Evolutionary conservation across 2,888 invertebrate genomes (phyloP), one percentile per base, ranked within the genome.

Genomic region (Spisula solida): DNA sequence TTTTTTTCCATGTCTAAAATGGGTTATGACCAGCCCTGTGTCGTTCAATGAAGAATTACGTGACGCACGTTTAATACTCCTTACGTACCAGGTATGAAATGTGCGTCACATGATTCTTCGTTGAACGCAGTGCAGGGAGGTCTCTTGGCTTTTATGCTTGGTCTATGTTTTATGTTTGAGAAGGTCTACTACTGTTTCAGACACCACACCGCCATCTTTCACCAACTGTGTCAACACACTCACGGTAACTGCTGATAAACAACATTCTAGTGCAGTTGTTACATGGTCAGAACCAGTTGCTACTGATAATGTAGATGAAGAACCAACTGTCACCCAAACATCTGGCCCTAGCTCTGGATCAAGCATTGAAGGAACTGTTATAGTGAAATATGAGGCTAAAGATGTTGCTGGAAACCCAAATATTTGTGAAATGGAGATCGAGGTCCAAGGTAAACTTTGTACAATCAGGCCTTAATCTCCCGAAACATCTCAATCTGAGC

Each of bases 341-440:
- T 70, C 70, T 48, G 86, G 86, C 66, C 86, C 86, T 6, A 51
- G 1, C 6, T 10, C 25, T 29, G 81, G 81, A 5, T 48, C 48
- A 14, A 0, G 75, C 5, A 75, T 86, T 48, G 70, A 86, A 75
- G 81, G 75, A 6, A 51, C n/a, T 4, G 86, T 18, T 25, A 66
- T 47, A n/a, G 51, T 86, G 25, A 81, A 81, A 81, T 86, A 86
- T 31, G 70, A 81, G 20, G 81, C 86, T 16, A 12, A 31, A n/a
- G 86, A 86, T 51, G 0, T 6, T 10, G 86, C 81, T 31, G 81
- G 86, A 0, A 86, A 86, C 48, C 86, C 86, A 2, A 81, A 86
- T 12, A 70, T 81, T 6, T 86, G 86, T 51, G 48, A 48, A 25
- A 81, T 81, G 10, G 51, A 81, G 25, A 60, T 86, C 14, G 66